Percentiles rank a stretch among this genome's conserved stretches.
These are phyloP conservation scores for Gryon sp. DNA, from an alignment of 1,140 invertebrate species.

Conservation along the genomic window DNA sequence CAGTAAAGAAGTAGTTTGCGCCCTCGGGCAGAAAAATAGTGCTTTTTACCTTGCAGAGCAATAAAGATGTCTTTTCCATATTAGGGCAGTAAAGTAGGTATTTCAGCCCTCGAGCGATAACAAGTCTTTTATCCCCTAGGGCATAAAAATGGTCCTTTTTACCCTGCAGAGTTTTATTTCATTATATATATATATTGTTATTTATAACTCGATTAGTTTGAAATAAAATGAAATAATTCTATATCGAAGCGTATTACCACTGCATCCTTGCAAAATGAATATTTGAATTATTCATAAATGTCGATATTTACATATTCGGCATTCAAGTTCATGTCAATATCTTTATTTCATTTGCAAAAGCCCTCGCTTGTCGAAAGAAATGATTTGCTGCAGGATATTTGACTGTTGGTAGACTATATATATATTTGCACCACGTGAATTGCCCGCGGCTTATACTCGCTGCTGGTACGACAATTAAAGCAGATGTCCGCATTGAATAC, in stretches of 20 bases:
- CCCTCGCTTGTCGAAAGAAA: slow-evolving; percentile 39
- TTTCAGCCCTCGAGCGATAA: too few species aligned
- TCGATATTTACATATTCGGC: slow-evolving; percentile 49
- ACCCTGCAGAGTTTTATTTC: too few species aligned
- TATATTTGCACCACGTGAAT: slow-evolving; percentile 76
- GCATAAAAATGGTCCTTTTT: too few species aligned
- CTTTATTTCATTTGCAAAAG: slow-evolving; percentile 62
- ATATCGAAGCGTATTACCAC: background rate
- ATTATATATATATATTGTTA: too few species aligned
- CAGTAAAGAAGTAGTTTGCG: too few species aligned
- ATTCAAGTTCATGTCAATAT: slow-evolving; percentile 53
- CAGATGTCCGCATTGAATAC: slow-evolving; percentile 58
- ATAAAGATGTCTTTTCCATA: too few species aligned
- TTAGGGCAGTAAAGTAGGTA: too few species aligned
- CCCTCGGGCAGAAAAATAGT: too few species aligned
- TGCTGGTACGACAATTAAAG: slow-evolving; percentile 69
- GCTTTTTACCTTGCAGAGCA: too few species aligned
- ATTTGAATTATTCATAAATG: slow-evolving; percentile 51
- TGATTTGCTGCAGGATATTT: slow-evolving; percentile 70
- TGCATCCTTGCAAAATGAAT: slow-evolving; percentile 22
- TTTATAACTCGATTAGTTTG: background rate
- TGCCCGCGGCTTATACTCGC: slow-evolving; percentile 66
- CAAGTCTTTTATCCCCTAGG: too few species aligned
- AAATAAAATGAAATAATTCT: background rate
- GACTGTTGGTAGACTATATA: slow-evolving; percentile 60